Base-by-base conservation (phyloP, 2,113 vertebrate species). In the Tachysurus vachellii region DNA sequence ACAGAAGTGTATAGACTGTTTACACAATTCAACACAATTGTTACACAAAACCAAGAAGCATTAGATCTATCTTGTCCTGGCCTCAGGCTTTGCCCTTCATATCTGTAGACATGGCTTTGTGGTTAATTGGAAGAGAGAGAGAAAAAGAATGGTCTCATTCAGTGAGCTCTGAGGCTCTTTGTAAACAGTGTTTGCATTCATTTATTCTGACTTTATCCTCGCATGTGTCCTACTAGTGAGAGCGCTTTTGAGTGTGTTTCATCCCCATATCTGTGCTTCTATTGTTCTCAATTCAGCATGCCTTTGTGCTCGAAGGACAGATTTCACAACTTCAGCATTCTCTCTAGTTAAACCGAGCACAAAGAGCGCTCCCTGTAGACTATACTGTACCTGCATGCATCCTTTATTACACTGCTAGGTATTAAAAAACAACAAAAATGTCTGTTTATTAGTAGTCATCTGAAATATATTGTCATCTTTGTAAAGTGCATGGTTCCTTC, bases 181-280 rank as follows among this genome's bases (percentile, higher is more conserved):
- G 84, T 88, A 36, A 53, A 61, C 59, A 76, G 75, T 86, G 88
- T 89, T 89, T 77, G 80, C 86, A 89, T 88, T 85, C 86, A 91
- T 88, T 84, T 88, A 88, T 90, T 89, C 88, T 89, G 89, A 85
- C 89, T 84, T 87, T 88, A 81, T 71, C 84, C 64, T 42, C 56
- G 28, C 84, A 56, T 90, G 75, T 73, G 47, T 88, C 87, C 80
- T 88, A 84, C 79, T 53, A 88, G 88, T 64, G 83, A 86, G 53
- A 75, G 50, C 23, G 75, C 57, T 42, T 28, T 88, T 86, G 23
- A 86, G 59, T 77, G 79, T 61, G 84, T 86, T 87, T 90, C 88
- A 89, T 90, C 83, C 85, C 88, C 85, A 89, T 80, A 88, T 89
- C 89, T 86, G 80, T 86, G 57, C 85, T 84, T 85, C 88, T 76